A percentile compares a stretch with the other conserved stretches of the same genome.
phyloP scores from a whole-genome alignment of 1,140 invertebrate genomes.

The Lepidurus couesii region DNA sequence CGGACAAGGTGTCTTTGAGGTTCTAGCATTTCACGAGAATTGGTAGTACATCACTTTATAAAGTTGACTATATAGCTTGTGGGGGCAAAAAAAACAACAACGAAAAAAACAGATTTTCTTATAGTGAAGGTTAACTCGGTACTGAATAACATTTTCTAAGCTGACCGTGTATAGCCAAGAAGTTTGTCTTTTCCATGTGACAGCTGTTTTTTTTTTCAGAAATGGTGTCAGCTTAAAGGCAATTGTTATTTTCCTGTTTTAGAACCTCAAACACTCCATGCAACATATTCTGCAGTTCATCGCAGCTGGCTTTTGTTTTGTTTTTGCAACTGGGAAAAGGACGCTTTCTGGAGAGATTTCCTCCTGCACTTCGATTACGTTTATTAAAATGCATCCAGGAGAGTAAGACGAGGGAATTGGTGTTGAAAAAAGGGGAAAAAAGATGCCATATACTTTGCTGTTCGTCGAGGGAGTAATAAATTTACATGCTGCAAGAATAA shows the following conservation, averaged over 20 bases:
- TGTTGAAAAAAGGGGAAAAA: neutral
- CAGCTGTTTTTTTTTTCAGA: too few species aligned
- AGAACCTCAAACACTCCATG: too few species aligned
- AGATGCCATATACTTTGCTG: neutral
- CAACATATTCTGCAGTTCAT: too few species aligned
- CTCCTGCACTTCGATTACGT: neutral
- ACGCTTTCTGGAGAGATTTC: neutral
- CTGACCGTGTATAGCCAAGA: too few species aligned
- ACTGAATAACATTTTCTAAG: too few species aligned
- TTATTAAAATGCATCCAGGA: slow-evolving; percentile 16
- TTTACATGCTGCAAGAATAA: slow-evolving; percentile 22
- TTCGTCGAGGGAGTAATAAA: slow-evolving; percentile 18
- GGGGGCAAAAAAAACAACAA: neutral
- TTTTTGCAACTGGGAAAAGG: too few species aligned
- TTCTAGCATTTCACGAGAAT: neutral
- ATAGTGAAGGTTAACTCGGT: too few species aligned
- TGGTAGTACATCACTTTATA: neutral
- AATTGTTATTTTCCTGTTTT: too few species aligned
- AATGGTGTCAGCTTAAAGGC: too few species aligned
- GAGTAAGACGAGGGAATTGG: neutral
- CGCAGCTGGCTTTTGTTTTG: too few species aligned
- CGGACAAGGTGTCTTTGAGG: neutral
- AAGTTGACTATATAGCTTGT: neutral
- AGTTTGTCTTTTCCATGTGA: too few species aligned
- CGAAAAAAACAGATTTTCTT: neutral